These are phyloP conservation scores for Botrylloides violaceus DNA, from an alignment of 23 tunicate genomes.

Conservation along the genomic window DNA sequence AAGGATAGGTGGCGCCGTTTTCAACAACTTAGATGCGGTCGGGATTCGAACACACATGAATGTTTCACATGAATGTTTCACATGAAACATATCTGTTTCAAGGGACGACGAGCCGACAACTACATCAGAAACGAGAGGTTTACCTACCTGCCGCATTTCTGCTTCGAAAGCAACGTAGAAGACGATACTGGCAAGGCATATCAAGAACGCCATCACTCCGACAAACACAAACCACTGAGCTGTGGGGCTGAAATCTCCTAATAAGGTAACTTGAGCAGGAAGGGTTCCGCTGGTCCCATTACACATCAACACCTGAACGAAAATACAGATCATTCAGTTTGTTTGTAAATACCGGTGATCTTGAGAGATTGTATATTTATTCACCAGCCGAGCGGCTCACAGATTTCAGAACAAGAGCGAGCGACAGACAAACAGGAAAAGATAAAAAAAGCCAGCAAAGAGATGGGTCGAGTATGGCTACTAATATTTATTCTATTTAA, in stretches of 20 bases:
- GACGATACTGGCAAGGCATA: constrained; percentile 47
- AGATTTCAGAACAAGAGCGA: too few species aligned
- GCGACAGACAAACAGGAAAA: too few species aligned
- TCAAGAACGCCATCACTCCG: constrained; percentile 80
- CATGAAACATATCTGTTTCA: neutral
- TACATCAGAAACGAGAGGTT: neutral
- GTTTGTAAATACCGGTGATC: neutral
- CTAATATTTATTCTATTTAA: too few species aligned
- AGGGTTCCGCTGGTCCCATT: neutral
- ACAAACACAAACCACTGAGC: constrained; percentile 96
- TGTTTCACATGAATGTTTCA: neutral
- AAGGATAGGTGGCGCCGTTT: too few species aligned
- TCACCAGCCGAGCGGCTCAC: neutral
- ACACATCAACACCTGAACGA: constrained; percentile 7
- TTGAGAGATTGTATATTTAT: neutral
- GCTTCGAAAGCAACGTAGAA: constrained; percentile 93
- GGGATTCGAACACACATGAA: too few species aligned
- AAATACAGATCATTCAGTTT: neutral
- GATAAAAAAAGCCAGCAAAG: too few species aligned
- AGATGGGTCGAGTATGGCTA: too few species aligned
- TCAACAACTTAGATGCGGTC: too few species aligned
- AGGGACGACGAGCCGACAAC: neutral
- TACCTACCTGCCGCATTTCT: constrained; percentile 21
- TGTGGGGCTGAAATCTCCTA: constrained; percentile 88
- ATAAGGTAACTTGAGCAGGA: neutral